A percentile compares a stretch with the other conserved stretches of the same genome.
Conservation (phyloP, 2,888 invertebrate species). For the Hartigia nigra region DNA sequence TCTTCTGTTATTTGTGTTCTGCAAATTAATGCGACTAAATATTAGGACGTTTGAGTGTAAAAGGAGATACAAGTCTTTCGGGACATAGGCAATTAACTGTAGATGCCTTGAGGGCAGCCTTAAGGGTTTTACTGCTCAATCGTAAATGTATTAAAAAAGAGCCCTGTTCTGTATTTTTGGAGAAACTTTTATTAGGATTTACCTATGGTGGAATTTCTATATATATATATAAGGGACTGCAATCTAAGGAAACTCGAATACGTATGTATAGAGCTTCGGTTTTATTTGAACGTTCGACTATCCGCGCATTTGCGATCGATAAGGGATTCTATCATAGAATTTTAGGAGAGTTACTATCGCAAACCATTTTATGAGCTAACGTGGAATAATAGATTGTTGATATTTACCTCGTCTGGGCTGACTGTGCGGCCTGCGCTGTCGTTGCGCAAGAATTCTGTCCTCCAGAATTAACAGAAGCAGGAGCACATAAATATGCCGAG, state of each 20-base stretch:
- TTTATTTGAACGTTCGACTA: neutral
- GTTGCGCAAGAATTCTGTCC: slow-evolving; percentile 33
- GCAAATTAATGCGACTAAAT: neutral
- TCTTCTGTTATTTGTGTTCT: neutral
- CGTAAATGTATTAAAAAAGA: slow-evolving; percentile 46
- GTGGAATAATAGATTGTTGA: neutral
- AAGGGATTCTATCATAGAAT: neutral
- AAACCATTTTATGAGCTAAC: neutral
- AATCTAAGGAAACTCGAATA: neutral
- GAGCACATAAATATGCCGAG: slow-evolving; percentile 33
- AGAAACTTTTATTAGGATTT: neutral
- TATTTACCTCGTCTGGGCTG: slow-evolving; percentile 42
- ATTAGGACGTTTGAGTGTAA: too few species aligned
- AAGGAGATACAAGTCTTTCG: neutral
- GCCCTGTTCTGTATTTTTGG: neutral
- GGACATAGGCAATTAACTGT: neutral
- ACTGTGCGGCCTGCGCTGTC: slow-evolving; percentile 32
- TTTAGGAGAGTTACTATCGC: neutral
- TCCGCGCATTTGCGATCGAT: neutral
- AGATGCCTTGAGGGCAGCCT: neutral
- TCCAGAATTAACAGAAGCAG: slow-evolving; percentile 36
- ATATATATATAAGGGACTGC: neutral
- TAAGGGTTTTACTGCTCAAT: slow-evolving; percentile 35
- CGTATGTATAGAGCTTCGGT: neutral
- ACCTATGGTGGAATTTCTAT: neutral